Conservation (phyloP, 2,797 vertebrate genomes). For the Ptychobarbus kaznakovi region DNA sequence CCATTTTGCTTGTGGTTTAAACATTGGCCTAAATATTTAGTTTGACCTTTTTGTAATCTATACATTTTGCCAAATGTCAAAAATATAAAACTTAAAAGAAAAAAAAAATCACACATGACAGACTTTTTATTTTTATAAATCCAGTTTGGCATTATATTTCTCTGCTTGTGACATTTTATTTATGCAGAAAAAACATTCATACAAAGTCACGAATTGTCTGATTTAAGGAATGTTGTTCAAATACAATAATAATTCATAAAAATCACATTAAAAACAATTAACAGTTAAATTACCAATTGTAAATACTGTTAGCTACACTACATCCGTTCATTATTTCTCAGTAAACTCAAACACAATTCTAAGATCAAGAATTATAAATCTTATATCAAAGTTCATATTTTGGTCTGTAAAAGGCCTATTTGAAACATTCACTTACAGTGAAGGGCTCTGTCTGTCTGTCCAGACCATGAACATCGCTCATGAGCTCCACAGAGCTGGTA, state of each 20-base stretch:
- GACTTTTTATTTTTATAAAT: conserved; percentile 14
- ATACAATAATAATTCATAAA: neutral
- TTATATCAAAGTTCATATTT: neutral
- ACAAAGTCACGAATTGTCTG: neutral
- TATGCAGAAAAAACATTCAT: neutral
- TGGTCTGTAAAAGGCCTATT: neutral
- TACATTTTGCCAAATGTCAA: conserved; percentile 14
- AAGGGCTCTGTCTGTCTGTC: neutral
- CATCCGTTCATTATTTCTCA: neutral
- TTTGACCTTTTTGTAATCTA: neutral
- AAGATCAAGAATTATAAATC: neutral
- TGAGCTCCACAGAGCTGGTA: neutral
- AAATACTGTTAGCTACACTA: neutral
- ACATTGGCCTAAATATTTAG: neutral
- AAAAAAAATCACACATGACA: neutral
- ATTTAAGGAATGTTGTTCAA: neutral
- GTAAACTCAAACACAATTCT: neutral
- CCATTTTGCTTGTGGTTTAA: neutral
- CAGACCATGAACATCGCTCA: neutral
- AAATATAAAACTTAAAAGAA: neutral
- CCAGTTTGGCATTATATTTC: neutral
- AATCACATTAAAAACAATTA: neutral
- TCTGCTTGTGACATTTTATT: conserved; percentile 13
- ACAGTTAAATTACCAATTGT: neutral
- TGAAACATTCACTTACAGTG: neutral